phyloP scores from a whole-genome alignment of 1,140 invertebrate species.

The Philaenus spumarius region DNA sequence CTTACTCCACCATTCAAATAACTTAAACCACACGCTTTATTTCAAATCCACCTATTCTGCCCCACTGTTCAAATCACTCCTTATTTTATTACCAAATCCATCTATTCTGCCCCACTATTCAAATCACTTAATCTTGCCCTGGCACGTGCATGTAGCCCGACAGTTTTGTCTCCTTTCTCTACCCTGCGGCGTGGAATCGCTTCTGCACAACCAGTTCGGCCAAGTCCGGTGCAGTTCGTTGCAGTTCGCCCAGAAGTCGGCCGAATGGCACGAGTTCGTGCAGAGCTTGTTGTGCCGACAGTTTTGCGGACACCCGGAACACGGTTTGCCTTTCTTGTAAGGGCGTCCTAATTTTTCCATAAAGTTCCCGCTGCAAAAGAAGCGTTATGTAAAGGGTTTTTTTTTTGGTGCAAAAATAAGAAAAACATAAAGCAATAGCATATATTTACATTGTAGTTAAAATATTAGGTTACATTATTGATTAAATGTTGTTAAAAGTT shows the following conservation, averaged over 20 bases:
- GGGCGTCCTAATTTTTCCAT: slow-evolving; percentile 52
- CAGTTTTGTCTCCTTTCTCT: slow-evolving; percentile 51
- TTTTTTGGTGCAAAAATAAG: not conserved
- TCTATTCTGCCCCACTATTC: not conserved
- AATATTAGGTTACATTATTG: too few species aligned
- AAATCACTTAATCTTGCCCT: slow-evolving; percentile 9
- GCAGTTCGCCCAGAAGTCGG: slow-evolving; percentile 68
- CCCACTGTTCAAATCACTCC: not conserved
- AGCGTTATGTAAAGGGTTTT: slow-evolving; percentile 10
- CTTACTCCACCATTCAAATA: not conserved
- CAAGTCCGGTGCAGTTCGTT: slow-evolving; percentile 50
- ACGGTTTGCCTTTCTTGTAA: slow-evolving; percentile 57
- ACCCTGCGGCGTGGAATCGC: slow-evolving; percentile 45
- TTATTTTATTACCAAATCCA: not conserved
- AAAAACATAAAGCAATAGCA: not conserved
- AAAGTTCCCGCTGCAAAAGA: slow-evolving; percentile 59
- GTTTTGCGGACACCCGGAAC: slow-evolving; percentile 53
- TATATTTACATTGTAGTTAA: too few species aligned
- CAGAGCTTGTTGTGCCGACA: slow-evolving; percentile 60
- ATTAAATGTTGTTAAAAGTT: too few species aligned
- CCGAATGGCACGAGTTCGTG: slow-evolving; percentile 61
- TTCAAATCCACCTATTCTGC: too few species aligned
- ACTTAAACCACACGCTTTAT: too few species aligned
- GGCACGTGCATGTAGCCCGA: slow-evolving; percentile 62
- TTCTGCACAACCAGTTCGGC: slow-evolving; percentile 55